Evolutionary conservation across 2,113 vertebrate genomes (phyloP).

Genomic region (Rafetus swinhoei): DNA sequence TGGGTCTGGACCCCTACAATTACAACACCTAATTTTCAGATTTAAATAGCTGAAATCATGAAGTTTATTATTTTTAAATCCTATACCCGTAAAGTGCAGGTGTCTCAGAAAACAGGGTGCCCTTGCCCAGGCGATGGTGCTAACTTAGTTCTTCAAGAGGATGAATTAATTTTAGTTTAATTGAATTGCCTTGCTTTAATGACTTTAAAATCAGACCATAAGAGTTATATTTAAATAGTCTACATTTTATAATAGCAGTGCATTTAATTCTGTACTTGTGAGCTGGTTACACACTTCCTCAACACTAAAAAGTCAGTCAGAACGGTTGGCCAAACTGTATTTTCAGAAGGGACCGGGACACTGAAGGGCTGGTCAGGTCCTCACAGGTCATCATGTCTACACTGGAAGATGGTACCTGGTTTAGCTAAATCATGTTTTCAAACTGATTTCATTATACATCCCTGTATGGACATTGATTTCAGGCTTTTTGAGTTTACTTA

Average conservation of each 20-base stretch:
- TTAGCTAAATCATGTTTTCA: background rate
- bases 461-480: no score
- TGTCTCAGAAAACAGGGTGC: background rate
- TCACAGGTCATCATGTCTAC: background rate
- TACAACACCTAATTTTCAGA: no score
- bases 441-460: background rate
- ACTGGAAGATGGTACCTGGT: background rate
- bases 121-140: background rate
- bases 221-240: background rate
- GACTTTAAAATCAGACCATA: background rate
- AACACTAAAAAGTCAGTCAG: background rate
- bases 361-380: background rate
- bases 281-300: background rate
- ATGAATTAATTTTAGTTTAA: background rate
- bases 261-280: fast-evolving
- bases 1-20: no score
- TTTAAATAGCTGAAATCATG: no score
- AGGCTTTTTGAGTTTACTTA: background rate
- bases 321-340: background rate
- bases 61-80: no score
- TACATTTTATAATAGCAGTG: background rate
- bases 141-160: background rate
- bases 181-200: background rate
- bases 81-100: no score
- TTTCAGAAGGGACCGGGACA: background rate